Evolutionary conservation across 2,797 vertebrate genomes (phyloP).

Genomic region (Melanotaenia pygmaea): DNA sequence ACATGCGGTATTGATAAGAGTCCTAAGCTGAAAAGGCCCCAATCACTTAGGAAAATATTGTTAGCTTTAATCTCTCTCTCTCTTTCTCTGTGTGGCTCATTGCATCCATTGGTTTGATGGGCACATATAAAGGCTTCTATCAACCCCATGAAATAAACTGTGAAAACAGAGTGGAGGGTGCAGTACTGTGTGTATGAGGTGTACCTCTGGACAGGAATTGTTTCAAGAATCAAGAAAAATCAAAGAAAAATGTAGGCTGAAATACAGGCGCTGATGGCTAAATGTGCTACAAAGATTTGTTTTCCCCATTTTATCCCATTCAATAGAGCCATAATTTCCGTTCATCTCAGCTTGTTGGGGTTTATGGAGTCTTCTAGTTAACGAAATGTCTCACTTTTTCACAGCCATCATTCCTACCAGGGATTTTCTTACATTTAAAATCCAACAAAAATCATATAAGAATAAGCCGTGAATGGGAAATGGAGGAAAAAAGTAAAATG

Average conservation of each 20-base stretch:
- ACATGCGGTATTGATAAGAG: conserved; percentile 83
- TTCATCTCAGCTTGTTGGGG: neutral
- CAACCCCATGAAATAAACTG: conserved; percentile 55
- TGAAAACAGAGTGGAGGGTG: conserved; percentile 41
- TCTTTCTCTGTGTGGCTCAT: conserved; percentile 44
- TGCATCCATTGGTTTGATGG: conserved; percentile 60
- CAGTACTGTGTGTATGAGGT: neutral
- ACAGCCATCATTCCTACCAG: neutral
- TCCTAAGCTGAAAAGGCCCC: conserved; percentile 72
- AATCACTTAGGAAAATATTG: conserved; percentile 83
- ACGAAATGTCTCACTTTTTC: neutral
- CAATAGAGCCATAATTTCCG: neutral
- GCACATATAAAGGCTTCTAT: conserved; percentile 62
- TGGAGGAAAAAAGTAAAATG: too few relatives aligned
- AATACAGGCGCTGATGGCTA: neutral
- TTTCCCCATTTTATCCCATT: neutral
- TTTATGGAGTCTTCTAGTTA: neutral
- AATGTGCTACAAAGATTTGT: neutral
- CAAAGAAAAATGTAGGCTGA: neutral
- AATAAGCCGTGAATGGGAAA: too few relatives aligned
- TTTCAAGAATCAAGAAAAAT: conserved; percentile 9
- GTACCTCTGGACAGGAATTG: neutral
- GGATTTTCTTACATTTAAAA: neutral
- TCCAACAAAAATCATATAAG: too few relatives aligned
- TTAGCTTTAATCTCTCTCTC: conserved; percentile 10